Base-by-base conservation (phyloP, 2,888 invertebrate genomes). In the Agrotis ipsilon region DNA sequence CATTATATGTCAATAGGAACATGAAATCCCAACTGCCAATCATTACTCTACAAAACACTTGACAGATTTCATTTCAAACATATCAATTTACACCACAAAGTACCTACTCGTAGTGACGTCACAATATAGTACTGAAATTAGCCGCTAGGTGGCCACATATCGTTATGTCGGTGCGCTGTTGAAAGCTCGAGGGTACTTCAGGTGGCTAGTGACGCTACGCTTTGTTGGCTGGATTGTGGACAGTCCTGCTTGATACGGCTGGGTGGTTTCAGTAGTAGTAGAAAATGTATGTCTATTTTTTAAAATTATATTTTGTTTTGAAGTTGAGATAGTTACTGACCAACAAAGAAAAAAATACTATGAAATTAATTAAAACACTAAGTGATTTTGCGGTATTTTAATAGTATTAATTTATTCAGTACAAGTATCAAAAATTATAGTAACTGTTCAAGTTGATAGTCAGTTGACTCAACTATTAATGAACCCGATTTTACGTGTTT, bases 81-180 rank as follows among this genome's bases (percentile, higher is more conserved):
- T 75, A 46, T 64, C 45, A 45, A 2, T 63, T 59, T 51, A 63
- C n/a, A n/a, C 7, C n/a, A 46, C 9, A 39, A 39, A n/a, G n/a
- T n/a, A n/a, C 7, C 1, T 14, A n/a, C 60, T 32, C 7, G 66
- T 58, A 19, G 60, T 61, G 68, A 72, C 54, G n/a, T 14, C 58
- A 70, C 58, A 70, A 52, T 62, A 45, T 68, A 74, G 60, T 58
- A 27, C 66, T 71, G 71, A 55, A 68, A 69, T 75, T 64, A 78
- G 51, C 69, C 57, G 59, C 59, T 65, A 76, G 51, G n/a, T 70
- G 58, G 55, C 51, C 58, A 75, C 66, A 60, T 76, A 67, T 79
- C 68, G 64, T 76, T 69, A 60, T n/a, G 19, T n/a, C 32, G 19
- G 39, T 16, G 24, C 45, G 18, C 63, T 45, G 43, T 46, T 2